phyloP scores from a whole-genome alignment of 2,888 invertebrate genomes.

The Xanthia icteritia region DNA sequence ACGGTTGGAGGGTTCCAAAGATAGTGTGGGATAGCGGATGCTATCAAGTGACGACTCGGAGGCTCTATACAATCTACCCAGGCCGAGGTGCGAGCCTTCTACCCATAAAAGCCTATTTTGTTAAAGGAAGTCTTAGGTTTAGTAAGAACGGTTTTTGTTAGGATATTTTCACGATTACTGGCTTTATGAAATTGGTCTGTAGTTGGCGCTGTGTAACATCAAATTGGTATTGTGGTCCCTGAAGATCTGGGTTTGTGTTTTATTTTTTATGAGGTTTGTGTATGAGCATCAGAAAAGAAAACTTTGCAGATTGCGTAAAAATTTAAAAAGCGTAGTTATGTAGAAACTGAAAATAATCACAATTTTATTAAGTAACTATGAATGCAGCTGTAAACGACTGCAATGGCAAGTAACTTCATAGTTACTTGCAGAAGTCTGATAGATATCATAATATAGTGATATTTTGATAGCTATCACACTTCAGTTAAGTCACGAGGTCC shows the following conservation, averaged over 20 bases:
- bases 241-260: not conserved
- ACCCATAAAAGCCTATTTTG: slow-evolving; percentile 61
- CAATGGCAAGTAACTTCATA: too few relatives aligned
- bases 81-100: slow-evolving; percentile 56
- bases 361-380: not conserved
- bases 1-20: slow-evolving; percentile 49
- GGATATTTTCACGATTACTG: slow-evolving; percentile 41
- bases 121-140: slow-evolving; percentile 52
- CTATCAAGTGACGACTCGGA: slow-evolving; percentile 56
- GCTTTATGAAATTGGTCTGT: slow-evolving; percentile 40
- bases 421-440: too few relatives aligned
- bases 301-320: not conserved
- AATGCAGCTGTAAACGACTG: not conserved
- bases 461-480: not conserved
- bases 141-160: slow-evolving; percentile 23
- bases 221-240: slow-evolving; percentile 35
- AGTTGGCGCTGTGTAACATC: slow-evolving; percentile 15
- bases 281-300: not conserved
- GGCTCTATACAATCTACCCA: slow-evolving; percentile 60
- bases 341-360: not conserved
- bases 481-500: not conserved
- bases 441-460: too few relatives aligned
- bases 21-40: slow-evolving; percentile 62
- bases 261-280: not conserved
- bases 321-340: not conserved